A percentile compares a stretch with the other conserved stretches of the same genome.
These are phyloP conservation scores for Brachycybe producta DNA, from an alignment of 2,888 invertebrate species.

Conservation along the genomic window DNA sequence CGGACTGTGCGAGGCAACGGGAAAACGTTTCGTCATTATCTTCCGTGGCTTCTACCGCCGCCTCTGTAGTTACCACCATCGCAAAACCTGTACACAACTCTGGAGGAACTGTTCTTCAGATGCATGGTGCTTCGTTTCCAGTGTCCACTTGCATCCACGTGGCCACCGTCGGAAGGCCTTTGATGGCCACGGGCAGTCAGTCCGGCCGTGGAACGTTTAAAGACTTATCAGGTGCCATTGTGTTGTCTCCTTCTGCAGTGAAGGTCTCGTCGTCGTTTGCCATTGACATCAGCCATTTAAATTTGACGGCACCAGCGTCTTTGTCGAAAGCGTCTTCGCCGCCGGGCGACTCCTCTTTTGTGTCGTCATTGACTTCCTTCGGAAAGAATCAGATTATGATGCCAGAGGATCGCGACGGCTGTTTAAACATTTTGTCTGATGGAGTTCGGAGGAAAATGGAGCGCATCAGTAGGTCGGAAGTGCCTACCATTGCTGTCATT, in stretches of 20 bases:
- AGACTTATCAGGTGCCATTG: conserved; percentile 12
- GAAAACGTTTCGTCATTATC: background rate
- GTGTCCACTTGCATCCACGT: conserved; percentile 18
- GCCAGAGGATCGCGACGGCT: no score
- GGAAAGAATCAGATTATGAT: no score
- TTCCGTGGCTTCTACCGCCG: conserved; percentile 5
- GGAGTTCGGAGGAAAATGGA: no score
- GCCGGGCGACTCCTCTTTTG: no score
- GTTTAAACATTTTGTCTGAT: no score
- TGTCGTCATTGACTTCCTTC: no score
- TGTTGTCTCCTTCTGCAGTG: conserved; percentile 1
- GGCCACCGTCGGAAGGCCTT: conserved; percentile 15
- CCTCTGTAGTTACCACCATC: conserved; percentile 50
- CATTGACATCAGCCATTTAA: conserved; percentile 20
- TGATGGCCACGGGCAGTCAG: conserved; percentile 13
- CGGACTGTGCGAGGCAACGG: background rate
- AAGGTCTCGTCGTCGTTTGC: conserved; percentile 3
- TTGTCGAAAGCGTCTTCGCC: background rate
- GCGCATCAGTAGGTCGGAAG: no score
- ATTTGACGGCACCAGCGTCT: background rate
- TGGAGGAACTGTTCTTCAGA: conserved; percentile 57
- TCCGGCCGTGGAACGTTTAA: no score
- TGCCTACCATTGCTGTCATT: no score
- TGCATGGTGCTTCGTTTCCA: conserved; percentile 20
- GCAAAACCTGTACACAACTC: conserved; percentile 61